Evolutionary conservation across 2,113 vertebrate species (phyloP).

Genomic region (Phalacrocorax carbo): DNA sequence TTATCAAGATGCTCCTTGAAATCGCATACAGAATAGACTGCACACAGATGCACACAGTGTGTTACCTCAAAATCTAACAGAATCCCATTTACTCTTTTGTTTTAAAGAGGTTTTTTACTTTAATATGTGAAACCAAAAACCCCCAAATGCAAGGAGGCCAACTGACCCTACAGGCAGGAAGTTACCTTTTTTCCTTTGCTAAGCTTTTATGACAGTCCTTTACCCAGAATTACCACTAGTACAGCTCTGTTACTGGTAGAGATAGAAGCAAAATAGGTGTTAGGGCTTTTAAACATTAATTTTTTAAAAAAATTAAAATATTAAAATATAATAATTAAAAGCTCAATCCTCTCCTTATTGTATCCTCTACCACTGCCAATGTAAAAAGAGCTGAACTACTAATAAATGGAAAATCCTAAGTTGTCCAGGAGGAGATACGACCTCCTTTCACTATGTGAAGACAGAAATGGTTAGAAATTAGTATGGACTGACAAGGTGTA

Average conservation of each 20-base stretch:
- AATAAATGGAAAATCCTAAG: not conserved
- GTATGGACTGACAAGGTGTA: not conserved
- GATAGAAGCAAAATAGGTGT: not conserved
- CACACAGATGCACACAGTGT: not conserved
- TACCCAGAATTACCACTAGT: not conserved
- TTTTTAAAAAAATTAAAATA: too few relatives aligned
- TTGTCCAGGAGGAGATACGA: not conserved
- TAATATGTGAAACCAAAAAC: not conserved
- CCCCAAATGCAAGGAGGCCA: not conserved
- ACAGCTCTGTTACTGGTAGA: not conserved
- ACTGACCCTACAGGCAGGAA: not conserved
- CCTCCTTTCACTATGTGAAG: not conserved
- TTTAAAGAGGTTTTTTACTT: not conserved
- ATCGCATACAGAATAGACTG: not conserved
- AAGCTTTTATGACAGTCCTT: not conserved
- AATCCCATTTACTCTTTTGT: not conserved
- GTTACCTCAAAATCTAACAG: not conserved
- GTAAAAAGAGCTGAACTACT: not conserved
- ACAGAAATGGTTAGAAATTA: not conserved
- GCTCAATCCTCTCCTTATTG: not conserved
- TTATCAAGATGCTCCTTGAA: not conserved
- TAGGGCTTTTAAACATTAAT: not conserved
- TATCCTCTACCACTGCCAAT: not conserved
- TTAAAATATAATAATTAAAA: too few relatives aligned
- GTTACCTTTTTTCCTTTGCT: not conserved